phyloP scores from a whole-genome alignment of 1,140 invertebrate genomes.

The Grapholita molesta region DNA sequence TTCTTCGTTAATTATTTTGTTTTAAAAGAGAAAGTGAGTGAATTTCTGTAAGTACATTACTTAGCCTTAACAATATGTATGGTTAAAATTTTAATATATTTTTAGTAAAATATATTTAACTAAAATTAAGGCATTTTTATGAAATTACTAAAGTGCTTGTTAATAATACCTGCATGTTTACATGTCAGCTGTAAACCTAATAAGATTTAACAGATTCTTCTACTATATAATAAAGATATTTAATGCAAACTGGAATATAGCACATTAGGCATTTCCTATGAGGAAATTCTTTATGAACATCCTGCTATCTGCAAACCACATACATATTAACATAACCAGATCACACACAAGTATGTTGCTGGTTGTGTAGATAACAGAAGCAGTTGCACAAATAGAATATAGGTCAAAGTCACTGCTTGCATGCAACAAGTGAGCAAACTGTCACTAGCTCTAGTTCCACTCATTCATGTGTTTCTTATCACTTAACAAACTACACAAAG shows the following conservation, averaged over 20 bases:
- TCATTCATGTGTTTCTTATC: not conserved
- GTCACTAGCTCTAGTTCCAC: not conserved
- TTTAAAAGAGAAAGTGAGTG: not conserved
- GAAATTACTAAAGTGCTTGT: too few relatives aligned
- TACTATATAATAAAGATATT: too few relatives aligned
- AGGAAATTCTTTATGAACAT: too few relatives aligned
- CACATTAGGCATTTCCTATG: not conserved
- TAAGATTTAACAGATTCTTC: too few relatives aligned
- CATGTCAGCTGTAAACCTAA: too few relatives aligned
- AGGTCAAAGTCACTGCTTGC: not conserved
- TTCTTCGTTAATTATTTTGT: not conserved
- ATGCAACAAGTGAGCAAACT: constrained; percentile 2
- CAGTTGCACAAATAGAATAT: not conserved
- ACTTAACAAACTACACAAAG: not conserved
- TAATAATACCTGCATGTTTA: too few relatives aligned
- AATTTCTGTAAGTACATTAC: not conserved
- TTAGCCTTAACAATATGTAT: too few relatives aligned
- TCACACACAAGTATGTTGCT: not conserved
- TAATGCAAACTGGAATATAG: not conserved
- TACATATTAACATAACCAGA: not conserved
- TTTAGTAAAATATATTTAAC: too few relatives aligned
- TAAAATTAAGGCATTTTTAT: too few relatives aligned
- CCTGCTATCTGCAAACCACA: not conserved
- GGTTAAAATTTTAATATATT: too few relatives aligned
- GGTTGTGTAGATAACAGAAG: not conserved